Evolutionary conservation across 2,113 vertebrate species (phyloP).

Genomic region (Pygoscelis adeliae): DNA sequence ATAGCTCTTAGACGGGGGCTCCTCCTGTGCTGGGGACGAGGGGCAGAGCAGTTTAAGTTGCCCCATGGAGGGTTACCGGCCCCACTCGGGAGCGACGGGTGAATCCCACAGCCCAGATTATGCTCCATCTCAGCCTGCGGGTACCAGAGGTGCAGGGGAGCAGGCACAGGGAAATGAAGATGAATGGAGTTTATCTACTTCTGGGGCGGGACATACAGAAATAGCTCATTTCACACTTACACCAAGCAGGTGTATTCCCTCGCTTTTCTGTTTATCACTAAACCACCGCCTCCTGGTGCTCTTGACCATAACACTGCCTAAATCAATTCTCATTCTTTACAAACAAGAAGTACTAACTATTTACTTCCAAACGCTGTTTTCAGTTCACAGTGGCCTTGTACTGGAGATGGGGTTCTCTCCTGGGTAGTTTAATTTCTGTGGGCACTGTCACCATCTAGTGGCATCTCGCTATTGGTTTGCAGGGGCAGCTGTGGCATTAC

Average conservation of each 20-base stretch:
- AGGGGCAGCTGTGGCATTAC: accelerated
- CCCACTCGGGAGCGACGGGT: accelerated
- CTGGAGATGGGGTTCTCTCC: neutral
- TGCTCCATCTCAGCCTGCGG: accelerated
- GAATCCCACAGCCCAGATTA: neutral
- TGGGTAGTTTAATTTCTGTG: neutral
- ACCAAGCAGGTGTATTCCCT: neutral
- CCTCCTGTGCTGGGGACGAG: neutral
- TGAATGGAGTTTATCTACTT: neutral
- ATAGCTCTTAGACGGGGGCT: neutral
- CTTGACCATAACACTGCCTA: no score
- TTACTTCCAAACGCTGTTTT: accelerated
- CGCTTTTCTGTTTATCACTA: neutral
- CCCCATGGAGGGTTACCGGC: neutral
- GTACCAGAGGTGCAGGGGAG: neutral
- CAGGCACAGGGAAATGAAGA: neutral
- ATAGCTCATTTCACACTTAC: neutral
- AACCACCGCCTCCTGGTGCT: neutral
- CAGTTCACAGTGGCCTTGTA: accelerated
- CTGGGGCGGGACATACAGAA: neutral
- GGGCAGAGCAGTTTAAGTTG: neutral
- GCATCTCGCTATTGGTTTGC: neutral
- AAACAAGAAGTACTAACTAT: neutral
- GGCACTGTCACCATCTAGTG: constrained; percentile 60
- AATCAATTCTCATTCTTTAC: neutral